Conservation (phyloP, 2,113 vertebrate species). For the Platanista minor region DNA sequence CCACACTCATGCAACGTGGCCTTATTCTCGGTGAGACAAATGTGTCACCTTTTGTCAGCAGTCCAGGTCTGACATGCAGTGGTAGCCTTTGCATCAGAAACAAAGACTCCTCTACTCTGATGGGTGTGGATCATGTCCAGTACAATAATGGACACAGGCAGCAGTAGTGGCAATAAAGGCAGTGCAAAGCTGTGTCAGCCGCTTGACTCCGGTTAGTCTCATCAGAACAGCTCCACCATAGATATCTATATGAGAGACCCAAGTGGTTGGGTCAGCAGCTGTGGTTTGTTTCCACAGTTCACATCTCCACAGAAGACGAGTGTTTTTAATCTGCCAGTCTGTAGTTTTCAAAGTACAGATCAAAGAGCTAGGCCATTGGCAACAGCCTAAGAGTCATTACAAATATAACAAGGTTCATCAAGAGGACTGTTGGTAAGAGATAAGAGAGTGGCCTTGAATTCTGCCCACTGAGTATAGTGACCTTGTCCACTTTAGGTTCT, state of each 20-base stretch:
- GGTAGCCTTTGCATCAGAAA: not conserved
- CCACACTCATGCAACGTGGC: not conserved
- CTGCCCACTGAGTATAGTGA: not conserved
- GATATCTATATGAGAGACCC: not conserved
- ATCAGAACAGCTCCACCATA: not conserved
- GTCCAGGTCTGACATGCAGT: not conserved
- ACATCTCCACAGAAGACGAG: not conserved
- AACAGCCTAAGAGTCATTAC: not conserved
- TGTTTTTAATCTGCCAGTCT: not conserved
- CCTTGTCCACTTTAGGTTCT: not conserved
- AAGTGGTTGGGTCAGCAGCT: not conserved
- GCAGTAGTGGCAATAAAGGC: not conserved
- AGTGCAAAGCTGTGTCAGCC: not conserved
- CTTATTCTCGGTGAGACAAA: not conserved
- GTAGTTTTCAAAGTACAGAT: not conserved
- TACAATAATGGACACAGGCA: not conserved
- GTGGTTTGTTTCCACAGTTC: not conserved
- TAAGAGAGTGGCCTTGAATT: constrained; percentile 21
- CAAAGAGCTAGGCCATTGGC: not conserved
- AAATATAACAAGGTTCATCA: constrained; percentile 7
- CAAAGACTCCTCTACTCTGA: not conserved
- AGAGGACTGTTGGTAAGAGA: not conserved
- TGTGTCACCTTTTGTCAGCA: not conserved
- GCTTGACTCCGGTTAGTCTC: not conserved
- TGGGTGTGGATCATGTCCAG: not conserved